These are phyloP conservation scores for Petromus typicus DNA, from an alignment of 2,113 vertebrate species.

Conservation along the genomic window DNA sequence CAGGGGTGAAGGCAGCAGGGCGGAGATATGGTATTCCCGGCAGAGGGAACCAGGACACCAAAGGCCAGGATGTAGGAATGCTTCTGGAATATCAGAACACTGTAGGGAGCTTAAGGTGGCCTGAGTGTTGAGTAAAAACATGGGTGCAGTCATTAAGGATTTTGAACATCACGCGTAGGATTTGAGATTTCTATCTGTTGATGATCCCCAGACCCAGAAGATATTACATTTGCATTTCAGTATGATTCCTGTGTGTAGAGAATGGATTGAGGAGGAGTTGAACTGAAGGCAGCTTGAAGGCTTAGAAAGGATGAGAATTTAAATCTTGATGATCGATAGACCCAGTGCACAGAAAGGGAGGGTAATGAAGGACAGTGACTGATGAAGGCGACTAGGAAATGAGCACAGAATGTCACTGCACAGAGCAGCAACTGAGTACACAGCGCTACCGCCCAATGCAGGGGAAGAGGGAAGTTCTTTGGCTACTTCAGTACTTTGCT, in stretches of 20 bases:
- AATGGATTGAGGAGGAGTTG: not conserved
- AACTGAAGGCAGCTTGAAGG: slow-evolving; percentile 1
- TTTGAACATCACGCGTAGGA: not conserved
- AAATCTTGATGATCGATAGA: not conserved
- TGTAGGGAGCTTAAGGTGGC: not conserved
- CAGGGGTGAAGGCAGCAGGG: not conserved
- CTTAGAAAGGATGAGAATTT: slow-evolving; percentile 22
- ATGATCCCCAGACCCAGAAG: not conserved
- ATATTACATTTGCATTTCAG: not conserved
- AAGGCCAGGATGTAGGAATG: not conserved
- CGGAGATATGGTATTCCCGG: not conserved
- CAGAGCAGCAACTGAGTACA: not conserved
- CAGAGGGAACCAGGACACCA: not conserved
- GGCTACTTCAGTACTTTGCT: not conserved
- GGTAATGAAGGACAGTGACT: not conserved
- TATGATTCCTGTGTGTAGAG: not conserved
- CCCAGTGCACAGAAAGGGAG: not conserved
- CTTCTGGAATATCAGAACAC: not conserved
- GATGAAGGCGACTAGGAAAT: not conserved
- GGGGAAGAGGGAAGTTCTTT: not conserved
- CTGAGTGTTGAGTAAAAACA: not conserved
- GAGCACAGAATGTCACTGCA: not conserved
- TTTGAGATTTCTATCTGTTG: not conserved
- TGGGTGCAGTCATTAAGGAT: not conserved
- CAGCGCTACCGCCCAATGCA: not conserved